These are phyloP conservation scores for Cricetomys ansorgei DNA, from an alignment of 2,113 vertebrate genomes.

Conservation along the genomic window DNA sequence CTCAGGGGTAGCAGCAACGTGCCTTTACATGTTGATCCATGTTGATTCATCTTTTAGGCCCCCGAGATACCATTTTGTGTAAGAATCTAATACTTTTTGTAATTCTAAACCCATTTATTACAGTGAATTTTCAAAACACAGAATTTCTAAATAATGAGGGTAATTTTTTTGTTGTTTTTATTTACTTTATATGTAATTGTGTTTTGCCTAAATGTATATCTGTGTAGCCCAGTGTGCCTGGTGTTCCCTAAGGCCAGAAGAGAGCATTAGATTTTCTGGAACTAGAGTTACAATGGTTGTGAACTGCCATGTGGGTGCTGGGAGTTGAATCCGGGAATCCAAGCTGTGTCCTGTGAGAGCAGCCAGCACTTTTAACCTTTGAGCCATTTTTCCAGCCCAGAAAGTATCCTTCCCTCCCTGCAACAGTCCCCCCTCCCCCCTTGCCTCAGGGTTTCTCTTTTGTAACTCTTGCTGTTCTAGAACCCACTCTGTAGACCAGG, in stretches of 20 bases:
- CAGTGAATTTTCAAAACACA: background rate
- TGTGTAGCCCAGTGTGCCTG: background rate
- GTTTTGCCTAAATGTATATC: background rate
- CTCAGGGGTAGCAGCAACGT: background rate
- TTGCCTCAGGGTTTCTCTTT: too few species aligned
- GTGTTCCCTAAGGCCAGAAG: background rate
- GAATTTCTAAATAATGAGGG: background rate
- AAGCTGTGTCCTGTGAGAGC: background rate
- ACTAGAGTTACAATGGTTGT: background rate
- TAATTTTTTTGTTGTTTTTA: background rate
- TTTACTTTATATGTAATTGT: background rate
- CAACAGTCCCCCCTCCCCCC: too few species aligned
- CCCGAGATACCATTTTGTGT: background rate
- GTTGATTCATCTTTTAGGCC: background rate
- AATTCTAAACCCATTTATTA: too few species aligned
- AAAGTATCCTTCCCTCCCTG: too few species aligned
- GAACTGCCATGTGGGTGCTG: background rate
- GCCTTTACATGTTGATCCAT: too few species aligned
- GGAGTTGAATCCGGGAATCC: too few species aligned
- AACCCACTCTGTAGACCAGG: background rate
- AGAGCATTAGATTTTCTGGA: background rate
- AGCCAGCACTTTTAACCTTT: background rate
- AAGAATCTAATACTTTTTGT: slow-evolving; percentile 58
- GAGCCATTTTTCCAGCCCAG: background rate
- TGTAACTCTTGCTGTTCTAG: background rate